These are phyloP conservation scores for Mesoligia furuncula DNA, from an alignment of 2,888 invertebrate species.

Conservation along the genomic window DNA sequence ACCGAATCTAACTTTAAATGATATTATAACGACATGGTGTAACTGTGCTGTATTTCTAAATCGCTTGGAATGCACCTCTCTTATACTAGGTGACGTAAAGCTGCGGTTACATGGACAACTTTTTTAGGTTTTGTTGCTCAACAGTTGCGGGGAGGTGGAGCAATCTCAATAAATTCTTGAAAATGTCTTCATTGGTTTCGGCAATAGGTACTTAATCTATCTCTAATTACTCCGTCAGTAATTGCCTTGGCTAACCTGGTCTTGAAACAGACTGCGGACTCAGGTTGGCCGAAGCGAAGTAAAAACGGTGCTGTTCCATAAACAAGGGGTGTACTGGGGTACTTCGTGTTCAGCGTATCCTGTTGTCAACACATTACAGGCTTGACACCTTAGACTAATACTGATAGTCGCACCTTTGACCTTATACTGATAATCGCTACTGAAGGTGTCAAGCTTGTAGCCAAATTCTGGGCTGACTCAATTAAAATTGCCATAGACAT, in stretches of 20 bases:
- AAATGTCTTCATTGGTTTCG: not conserved
- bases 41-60: slow-evolving; percentile 70
- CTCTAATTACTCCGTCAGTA: not conserved
- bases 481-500: not conserved
- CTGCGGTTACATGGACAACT: not conserved
- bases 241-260: no score
- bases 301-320: not conserved
- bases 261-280: no score
- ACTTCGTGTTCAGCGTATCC: no score
- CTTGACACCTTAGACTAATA: no score
- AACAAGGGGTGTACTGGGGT: no score
- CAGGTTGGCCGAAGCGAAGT: not conserved
- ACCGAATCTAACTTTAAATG: slow-evolving; percentile 68
- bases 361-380: not conserved
- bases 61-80: slow-evolving; percentile 65
- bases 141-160: not conserved
- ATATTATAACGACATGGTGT: slow-evolving; percentile 69
- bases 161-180: not conserved
- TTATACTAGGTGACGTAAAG: slow-evolving; percentile 41
- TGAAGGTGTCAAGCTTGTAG: no score
- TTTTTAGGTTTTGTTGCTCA: not conserved
- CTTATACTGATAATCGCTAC: no score
- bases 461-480: not conserved
- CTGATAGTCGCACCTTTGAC: no score
- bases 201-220: not conserved